Evolutionary conservation across 2,797 vertebrate species (phyloP).

Genomic region (Syngnathus acus): DNA sequence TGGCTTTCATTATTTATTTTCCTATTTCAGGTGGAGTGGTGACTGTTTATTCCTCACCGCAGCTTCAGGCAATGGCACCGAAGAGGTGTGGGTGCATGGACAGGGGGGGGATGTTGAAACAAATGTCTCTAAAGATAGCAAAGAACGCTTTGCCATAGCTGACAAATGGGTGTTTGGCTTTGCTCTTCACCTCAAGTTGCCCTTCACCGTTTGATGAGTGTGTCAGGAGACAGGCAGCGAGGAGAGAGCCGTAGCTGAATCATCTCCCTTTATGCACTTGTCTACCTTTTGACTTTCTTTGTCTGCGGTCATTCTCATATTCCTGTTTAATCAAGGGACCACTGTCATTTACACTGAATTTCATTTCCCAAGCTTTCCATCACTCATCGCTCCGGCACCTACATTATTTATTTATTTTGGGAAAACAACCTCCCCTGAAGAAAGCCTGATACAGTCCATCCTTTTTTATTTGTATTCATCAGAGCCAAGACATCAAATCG

Average conservation of each 20-base stretch:
- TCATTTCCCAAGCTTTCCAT: conserved; percentile 55
- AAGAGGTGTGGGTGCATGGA: conserved; percentile 19
- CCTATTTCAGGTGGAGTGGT: conserved; percentile 27
- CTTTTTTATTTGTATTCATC: conserved; percentile 54
- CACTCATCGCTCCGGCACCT: conserved; percentile 14
- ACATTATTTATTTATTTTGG: background rate
- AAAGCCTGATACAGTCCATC: conserved; percentile 38
- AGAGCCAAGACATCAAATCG: conserved; percentile 49
- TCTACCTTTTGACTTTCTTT: conserved; percentile 41
- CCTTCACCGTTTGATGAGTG: conserved; percentile 36
- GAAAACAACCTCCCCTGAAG: conserved; percentile 29
- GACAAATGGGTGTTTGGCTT: conserved; percentile 21
- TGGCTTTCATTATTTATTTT: conserved; percentile 24
- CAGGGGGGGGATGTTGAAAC: conserved; percentile 30
- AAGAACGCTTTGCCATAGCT: conserved; percentile 20
- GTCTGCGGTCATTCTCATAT: conserved; percentile 39
- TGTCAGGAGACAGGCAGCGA: conserved; percentile 17
- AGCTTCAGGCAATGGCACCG: conserved; percentile 24
- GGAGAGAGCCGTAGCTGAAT: conserved; percentile 30
- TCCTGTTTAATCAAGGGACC: conserved; percentile 61
- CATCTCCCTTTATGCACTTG: conserved; percentile 49
- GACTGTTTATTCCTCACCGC: conserved; percentile 32
- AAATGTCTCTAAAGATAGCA: conserved; percentile 36
- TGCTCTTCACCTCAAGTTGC: conserved; percentile 23
- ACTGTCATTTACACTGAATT: conserved; percentile 54